Evolutionary conservation across 1,140 invertebrate genomes (phyloP), one percentile per base, ranked within the genome.

Genomic region (Drosophila kanapiae): DNA sequence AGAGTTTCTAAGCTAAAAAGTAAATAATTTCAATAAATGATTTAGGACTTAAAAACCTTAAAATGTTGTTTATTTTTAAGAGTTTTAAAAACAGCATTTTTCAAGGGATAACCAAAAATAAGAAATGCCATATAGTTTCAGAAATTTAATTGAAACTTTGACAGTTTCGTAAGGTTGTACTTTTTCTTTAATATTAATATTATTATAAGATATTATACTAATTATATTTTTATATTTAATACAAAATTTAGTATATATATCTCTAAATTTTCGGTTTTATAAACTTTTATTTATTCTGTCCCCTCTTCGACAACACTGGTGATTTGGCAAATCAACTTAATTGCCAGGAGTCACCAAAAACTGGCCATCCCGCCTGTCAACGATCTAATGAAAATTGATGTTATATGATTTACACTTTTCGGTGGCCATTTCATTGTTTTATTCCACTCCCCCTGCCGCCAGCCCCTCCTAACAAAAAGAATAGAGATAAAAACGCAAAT

Each of bases 381-480:
- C 60, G 49, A 49, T 45, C 77, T 88, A 87, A 87, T 87, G 85
- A 78, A 87, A 87, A 87, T 88, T 88, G 77, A 87, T 87, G 84
- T 80, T 84, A 80, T 84, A 87, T 87, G 84, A 87, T 88, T 88
- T 88, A 87, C 77, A 87, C 80, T 87, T 74, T 83, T 79, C 65
- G 74, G 64, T 56, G 58, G 80, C 47, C 75, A 62, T 80, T 75
- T 78, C 42, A 59, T 77, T 76, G 74, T 75, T 85, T 84, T 33
- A 51, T 51, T 53, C 6, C 23, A 37, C 51, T 11, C 4, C 18
- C 42, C 16, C 9, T 0, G 51, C 33, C 13, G 51, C 49, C 63
- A 31, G 9, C 2, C 14, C n/a, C 4, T 11, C 14, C 40, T 29
- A 38, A 38, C n/a, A 63, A 13, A 14, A 49, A 14, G 33, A 75